phyloP scores from a whole-genome alignment of 2,113 vertebrate species.

The Lichenostomus cassidix region DNA sequence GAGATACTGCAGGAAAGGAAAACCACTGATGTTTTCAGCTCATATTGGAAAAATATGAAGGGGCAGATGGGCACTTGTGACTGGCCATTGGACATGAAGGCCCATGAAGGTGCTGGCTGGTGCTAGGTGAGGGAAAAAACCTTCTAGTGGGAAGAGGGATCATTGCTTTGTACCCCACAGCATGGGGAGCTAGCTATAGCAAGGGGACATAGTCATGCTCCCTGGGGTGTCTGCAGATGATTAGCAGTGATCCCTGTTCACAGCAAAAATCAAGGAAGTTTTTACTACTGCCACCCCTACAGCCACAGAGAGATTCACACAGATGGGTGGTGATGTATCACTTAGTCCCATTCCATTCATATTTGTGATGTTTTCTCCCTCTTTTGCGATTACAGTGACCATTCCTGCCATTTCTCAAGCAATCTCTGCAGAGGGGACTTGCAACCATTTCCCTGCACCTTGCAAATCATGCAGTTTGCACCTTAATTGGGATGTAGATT shows the following conservation, averaged over 20 bases:
- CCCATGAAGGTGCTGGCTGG: not conserved
- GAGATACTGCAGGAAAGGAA: not conserved
- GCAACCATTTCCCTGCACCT: not conserved
- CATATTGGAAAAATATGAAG: not conserved
- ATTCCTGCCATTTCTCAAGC: not conserved
- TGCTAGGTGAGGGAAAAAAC: not conserved
- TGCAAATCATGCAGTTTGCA: not conserved
- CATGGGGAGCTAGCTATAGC: not conserved
- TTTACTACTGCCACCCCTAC: not conserved
- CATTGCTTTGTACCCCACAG: not conserved
- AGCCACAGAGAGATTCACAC: not conserved
- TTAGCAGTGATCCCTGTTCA: not conserved
- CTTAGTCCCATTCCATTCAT: not conserved
- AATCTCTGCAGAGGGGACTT: not conserved
- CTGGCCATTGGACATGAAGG: not conserved
- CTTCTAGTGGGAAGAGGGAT: not conserved
- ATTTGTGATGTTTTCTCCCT: not conserved
- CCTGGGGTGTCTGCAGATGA: fast-evolving
- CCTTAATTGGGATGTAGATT: not conserved
- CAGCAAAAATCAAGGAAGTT: not conserved
- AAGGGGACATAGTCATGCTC: not conserved
- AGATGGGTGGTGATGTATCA: not conserved
- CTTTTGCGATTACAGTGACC: not conserved
- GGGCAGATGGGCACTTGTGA: not conserved
- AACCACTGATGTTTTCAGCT: not conserved